phyloP scores from a whole-genome alignment of 2,797 vertebrate species.

The Babyrousa celebensis region DNA sequence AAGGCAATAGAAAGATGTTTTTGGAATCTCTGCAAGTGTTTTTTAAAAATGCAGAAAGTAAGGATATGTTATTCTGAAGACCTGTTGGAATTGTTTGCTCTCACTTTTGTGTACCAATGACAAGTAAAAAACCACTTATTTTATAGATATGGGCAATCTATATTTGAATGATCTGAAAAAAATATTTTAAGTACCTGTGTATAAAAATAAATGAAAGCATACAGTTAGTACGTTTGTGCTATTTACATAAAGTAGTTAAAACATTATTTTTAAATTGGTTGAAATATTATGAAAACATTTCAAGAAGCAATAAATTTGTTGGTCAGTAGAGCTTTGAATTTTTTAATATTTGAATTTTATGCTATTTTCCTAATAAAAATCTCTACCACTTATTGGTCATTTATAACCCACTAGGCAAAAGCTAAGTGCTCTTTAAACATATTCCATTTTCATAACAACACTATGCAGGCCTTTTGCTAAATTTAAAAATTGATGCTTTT shows the following conservation, averaged over 20 bases:
- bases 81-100: constrained; percentile 37
- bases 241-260: constrained; percentile 61
- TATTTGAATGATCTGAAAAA: constrained; percentile 6
- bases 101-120: constrained; percentile 53
- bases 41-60: not conserved
- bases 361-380: constrained; percentile 46
- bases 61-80: constrained; percentile 62
- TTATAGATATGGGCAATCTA: not conserved
- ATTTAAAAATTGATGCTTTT: constrained; percentile 47
- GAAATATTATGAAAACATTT: constrained; percentile 62
- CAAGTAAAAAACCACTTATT: not conserved
- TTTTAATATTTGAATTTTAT: constrained; percentile 71
- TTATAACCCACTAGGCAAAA: not conserved
- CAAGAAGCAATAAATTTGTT: constrained; percentile 45
- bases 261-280: constrained; percentile 57
- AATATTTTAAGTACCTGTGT: not conserved
- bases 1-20: constrained; percentile 63
- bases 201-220: constrained; percentile 70
- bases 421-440: constrained; percentile 17
- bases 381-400: not conserved
- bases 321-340: constrained; percentile 9
- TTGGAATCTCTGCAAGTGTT: constrained; percentile 49
- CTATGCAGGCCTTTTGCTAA: constrained; percentile 26
- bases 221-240: not conserved
- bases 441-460: constrained; percentile 8